Percentiles rank a stretch among this genome's conserved stretches.
These are phyloP conservation scores for Cyanocitta stelleri DNA, from an alignment of 2,113 vertebrate species.

Conservation along the genomic window DNA sequence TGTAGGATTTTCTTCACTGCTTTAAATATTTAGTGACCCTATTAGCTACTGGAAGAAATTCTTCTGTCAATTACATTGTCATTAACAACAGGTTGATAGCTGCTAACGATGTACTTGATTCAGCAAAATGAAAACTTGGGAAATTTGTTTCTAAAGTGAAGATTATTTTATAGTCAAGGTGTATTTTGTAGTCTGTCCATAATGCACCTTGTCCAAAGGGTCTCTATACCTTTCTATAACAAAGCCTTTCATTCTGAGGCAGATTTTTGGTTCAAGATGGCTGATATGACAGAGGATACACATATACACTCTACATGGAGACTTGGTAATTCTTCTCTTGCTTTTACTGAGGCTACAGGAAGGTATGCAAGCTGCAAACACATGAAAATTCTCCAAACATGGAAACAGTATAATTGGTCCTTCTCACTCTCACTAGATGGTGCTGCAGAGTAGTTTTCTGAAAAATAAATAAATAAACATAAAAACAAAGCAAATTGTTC, in stretches of 20 bases:
- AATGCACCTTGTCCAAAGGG: background rate
- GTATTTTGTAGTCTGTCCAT: background rate
- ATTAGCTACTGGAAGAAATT: background rate
- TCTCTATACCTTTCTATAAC: background rate
- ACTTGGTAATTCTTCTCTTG: background rate
- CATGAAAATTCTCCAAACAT: background rate
- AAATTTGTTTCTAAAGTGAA: background rate
- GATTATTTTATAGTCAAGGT: background rate
- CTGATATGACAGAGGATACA: background rate
- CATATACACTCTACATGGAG: background rate
- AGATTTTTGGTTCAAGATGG: background rate
- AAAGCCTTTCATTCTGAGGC: background rate
- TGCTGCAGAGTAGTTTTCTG: slow-evolving; percentile 27
- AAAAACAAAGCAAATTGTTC: background rate
- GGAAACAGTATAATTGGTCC: background rate
- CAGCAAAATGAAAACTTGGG: background rate
- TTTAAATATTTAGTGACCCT: background rate
- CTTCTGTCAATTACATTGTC: background rate
- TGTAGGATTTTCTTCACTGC: background rate
- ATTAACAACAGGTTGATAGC: background rate
- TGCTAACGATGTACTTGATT: background rate
- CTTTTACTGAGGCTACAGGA: background rate
- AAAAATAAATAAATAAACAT: background rate
- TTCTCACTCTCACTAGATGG: slow-evolving; percentile 41
- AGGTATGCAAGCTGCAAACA: background rate